These are phyloP conservation scores for Squalus acanthias DNA, from an alignment of 2,797 vertebrate genomes.

Conservation along the genomic window DNA sequence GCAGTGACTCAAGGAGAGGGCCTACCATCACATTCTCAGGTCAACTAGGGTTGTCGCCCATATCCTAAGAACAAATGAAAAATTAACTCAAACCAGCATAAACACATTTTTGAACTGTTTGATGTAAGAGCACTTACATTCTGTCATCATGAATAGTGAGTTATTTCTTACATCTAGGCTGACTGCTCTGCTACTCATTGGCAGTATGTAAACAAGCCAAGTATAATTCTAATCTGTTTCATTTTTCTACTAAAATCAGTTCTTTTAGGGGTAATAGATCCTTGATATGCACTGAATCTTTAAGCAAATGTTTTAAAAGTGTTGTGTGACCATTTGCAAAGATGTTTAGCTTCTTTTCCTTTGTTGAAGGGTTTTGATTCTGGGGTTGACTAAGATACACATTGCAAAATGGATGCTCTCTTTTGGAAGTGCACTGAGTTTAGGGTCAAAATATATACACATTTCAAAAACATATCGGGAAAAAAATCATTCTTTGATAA, in stretches of 20 bases:
- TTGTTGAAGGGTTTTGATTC: neutral
- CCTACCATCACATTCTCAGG: neutral
- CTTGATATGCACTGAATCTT: neutral
- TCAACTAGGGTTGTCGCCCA: neutral
- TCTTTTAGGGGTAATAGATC: neutral
- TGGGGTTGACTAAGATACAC: neutral
- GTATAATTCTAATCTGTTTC: neutral
- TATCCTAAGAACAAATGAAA: neutral
- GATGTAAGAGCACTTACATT: neutral
- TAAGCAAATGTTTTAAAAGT: neutral
- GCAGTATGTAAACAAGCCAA: neutral
- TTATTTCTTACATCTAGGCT: neutral
- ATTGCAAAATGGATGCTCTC: neutral
- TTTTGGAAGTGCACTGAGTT: conserved; percentile 20
- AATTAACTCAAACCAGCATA: neutral
- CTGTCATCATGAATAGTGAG: neutral
- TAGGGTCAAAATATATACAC: conserved; percentile 32
- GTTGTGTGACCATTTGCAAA: neutral
- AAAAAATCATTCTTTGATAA: conserved; percentile 31
- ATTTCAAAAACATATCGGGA: conserved; percentile 9
- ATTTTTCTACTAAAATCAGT: neutral
- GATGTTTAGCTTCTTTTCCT: neutral
- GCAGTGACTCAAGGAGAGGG: neutral
- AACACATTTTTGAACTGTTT: neutral
- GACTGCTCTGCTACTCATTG: neutral